phyloP scores from a whole-genome alignment of 2,113 vertebrate genomes.

The Jacana jacana region DNA sequence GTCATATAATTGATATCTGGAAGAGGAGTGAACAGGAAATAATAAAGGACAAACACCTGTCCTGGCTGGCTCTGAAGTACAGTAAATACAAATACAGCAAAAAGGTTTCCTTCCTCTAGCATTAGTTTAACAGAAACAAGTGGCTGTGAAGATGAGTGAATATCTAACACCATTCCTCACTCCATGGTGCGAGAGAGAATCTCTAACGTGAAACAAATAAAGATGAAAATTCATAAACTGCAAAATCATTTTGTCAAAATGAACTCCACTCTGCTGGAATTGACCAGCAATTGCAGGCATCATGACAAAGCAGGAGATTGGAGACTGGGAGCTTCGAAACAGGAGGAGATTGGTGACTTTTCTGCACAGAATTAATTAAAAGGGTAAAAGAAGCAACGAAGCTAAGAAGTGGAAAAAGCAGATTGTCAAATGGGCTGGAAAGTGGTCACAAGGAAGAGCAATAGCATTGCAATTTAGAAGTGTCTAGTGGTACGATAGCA shows the following conservation, averaged over 20 bases:
- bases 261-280: background rate
- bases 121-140: background rate
- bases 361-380: background rate
- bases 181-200: background rate
- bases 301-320: background rate
- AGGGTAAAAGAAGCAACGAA: background rate
- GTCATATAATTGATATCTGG: background rate
- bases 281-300: background rate
- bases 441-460: background rate
- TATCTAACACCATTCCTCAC: background rate
- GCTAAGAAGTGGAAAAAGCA: background rate
- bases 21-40: background rate
- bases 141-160: background rate
- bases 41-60: background rate
- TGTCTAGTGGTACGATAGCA: background rate
- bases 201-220: background rate
- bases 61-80: background rate
- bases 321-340: background rate
- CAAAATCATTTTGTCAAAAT: background rate
- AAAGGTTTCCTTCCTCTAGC: background rate
- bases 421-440: background rate
- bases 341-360: background rate
- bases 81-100: background rate
- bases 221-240: background rate
- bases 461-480: background rate